Base-by-base conservation (phyloP, 2,888 invertebrate genomes). In the Drosophila ezoana region DNA sequence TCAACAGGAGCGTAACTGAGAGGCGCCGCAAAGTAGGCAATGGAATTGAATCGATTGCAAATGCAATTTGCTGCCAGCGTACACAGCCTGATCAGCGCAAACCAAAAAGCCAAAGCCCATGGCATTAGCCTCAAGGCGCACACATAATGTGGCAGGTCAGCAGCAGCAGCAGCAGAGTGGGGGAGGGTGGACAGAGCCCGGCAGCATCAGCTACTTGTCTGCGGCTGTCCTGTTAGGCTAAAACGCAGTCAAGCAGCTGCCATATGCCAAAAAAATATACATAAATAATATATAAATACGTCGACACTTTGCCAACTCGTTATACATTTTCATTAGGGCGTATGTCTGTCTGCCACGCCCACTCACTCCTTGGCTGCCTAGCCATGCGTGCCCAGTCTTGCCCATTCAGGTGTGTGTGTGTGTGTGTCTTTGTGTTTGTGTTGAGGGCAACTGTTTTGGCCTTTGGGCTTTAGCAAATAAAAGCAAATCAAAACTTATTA, bases 401-500 rank as follows among this genome's bases (percentile, higher is more conserved):
- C 59, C 80, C 84, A 80, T 83, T 83, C 76, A 84, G 89, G 84
- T 89, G 44, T 18, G 53, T 28, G 9, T 51, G 18, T 66, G 56
- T 64, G 20, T 38, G 40, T 57, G 37, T 54, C 48, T 40, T 14
- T 53, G 49, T 23, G n/a, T 52, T 10, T 53, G 13, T 73, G 53
- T 67, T 48, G 41, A 48, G 51, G 72, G 57, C 47, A 75, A 79
- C 76, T 71, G 66, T 62, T 71, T 79, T 76, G 74, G 76, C 76
- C 76, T 79, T 47, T 63, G 63, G 75, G 66, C 56, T 64, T 64
- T 58, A 71, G 52, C 86, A 71, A 83, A 88, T 86, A 88, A 84
- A 88, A 88, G 45, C 88, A 84, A 84, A 84, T 84, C 83, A 88
- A 83, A 83, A 83, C 83, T 86, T 83, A 83, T 86, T 88, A 83